A percentile compares a stretch with the other conserved stretches of the same genome.
phyloP scores from a whole-genome alignment of 53 echinoderm and acorn worm genomes.

The Crossaster papposus region DNA sequence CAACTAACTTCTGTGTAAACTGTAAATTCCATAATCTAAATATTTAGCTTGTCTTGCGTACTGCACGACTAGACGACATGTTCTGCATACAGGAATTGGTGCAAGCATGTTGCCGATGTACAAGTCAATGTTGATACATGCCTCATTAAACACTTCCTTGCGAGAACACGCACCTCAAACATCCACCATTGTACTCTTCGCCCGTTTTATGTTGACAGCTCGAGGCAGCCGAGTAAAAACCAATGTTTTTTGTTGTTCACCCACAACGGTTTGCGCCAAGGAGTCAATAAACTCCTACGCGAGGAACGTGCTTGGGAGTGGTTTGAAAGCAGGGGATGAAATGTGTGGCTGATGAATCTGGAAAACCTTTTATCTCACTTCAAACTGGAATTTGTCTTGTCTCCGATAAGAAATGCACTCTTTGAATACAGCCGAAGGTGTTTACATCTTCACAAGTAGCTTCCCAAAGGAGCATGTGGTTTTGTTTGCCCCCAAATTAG shows the following conservation, averaged over 20 bases:
- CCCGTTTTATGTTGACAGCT: no score
- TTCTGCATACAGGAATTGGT: not conserved
- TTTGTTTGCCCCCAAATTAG: no score
- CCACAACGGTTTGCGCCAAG: not conserved
- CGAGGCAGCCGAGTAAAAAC: not conserved
- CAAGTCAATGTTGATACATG: not conserved
- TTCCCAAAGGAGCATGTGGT: no score
- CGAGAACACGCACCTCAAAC: conserved; percentile 11
- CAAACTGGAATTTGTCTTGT: not conserved
- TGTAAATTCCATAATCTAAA: not conserved
- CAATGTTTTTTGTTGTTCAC: not conserved
- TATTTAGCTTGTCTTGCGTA: not conserved
- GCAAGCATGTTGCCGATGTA: not conserved
- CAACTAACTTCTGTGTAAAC: not conserved
- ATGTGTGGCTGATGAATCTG: conserved; percentile 16
- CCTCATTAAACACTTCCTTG: not conserved
- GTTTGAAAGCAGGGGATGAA: not conserved
- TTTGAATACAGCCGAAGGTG: not conserved
- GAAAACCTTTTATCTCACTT: conserved; percentile 1
- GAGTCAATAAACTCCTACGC: conserved; percentile 3
- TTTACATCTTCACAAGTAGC: no score
- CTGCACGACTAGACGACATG: not conserved
- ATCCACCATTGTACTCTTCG: not conserved
- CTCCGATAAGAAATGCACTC: not conserved
- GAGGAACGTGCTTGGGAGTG: conserved; percentile 6